Evolutionary conservation across 2,797 vertebrate species (phyloP), one percentile per base, ranked within the genome.

Genomic region (Ispidina picta): DNA sequence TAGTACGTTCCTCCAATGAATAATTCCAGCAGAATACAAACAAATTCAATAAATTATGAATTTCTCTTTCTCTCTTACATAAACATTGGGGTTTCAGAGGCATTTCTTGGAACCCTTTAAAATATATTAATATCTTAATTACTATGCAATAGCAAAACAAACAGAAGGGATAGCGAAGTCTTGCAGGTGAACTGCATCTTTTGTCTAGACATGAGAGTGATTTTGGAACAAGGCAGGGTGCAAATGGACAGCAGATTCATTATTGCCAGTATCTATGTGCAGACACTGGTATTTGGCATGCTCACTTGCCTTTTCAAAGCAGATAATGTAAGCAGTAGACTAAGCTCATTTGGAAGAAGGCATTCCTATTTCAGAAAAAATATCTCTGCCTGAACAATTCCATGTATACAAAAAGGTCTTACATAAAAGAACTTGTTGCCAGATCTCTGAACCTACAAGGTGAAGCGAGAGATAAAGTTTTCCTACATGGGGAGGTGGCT

Each of bases 11-110:
- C 92, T 80, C 78, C 92, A 92, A 44, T 77, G 86, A 95, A 95
- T 90, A 93, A 93, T 83, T 86, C 76, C 93, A 75, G 82, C 90
- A 92, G 90, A 96, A 95, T 91, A 93, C 91, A 90, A 83, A 92
- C 88, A 93, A 94, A 95, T 94, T 69, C 92, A 95, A 90, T 92
- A 95, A 91, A 95, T 95, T 83, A 94, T 76, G 51, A 95, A 93
- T 88, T 88, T 95, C 83, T 83, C 68, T 7, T 25, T 83, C 82
- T 88, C 48, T 62, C 75, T 94, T 88, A 79, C 77, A 92, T 91
- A 96, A 94, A 93, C 88, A 94, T 51, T 48, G 65, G 44, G 74
- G 46, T 68, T 94, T 80, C 89, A 84, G 71, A 86, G 49, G 74
- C 83, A 92, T 86, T 93, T 77, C 86, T 96, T 84, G 88, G 75